Evolutionary conservation across 2,888 invertebrate genomes (phyloP).

Genomic region (Drosophila colorata): DNA sequence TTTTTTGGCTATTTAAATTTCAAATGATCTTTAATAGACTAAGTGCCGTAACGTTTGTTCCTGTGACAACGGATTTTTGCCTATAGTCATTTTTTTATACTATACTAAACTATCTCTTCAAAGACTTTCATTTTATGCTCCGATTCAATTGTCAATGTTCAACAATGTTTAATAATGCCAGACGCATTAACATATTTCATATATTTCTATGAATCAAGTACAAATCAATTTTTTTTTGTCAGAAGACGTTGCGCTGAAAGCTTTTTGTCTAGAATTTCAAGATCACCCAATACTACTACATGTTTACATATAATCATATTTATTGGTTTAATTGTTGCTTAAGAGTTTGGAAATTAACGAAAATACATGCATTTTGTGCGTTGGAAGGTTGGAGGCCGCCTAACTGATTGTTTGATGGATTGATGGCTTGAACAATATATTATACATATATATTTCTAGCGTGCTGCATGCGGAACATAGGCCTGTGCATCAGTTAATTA

Average conservation of each 20-base stretch:
- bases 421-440: constrained; percentile 37
- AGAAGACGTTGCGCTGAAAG: constrained; percentile 13
- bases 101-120: not conserved
- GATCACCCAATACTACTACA: not conserved
- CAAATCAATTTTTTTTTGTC: constrained; percentile 1
- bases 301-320: constrained; percentile 14
- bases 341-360: constrained; percentile 6
- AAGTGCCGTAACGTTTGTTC: constrained; percentile 53
- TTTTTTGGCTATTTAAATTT: constrained; percentile 34
- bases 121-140: constrained; percentile 8
- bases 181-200: constrained; percentile 3
- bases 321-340: constrained; percentile 28
- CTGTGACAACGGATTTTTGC: constrained; percentile 44
- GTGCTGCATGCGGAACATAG: constrained; percentile 57
- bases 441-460: constrained; percentile 42
- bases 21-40: constrained; percentile 23
- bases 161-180: constrained; percentile 3
- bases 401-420: constrained; percentile 38
- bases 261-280: constrained; percentile 30
- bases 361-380: constrained; percentile 52
- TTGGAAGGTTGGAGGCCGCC: constrained; percentile 28
- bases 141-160: constrained; percentile 1
- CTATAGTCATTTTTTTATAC: constrained; percentile 17
- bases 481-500: constrained; percentile 58
- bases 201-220: not conserved